Percentiles rank a stretch among this genome's conserved stretches.
Evolutionary conservation across 2,113 vertebrate genomes (phyloP).

Genomic region (Agelaius tricolor): DNA sequence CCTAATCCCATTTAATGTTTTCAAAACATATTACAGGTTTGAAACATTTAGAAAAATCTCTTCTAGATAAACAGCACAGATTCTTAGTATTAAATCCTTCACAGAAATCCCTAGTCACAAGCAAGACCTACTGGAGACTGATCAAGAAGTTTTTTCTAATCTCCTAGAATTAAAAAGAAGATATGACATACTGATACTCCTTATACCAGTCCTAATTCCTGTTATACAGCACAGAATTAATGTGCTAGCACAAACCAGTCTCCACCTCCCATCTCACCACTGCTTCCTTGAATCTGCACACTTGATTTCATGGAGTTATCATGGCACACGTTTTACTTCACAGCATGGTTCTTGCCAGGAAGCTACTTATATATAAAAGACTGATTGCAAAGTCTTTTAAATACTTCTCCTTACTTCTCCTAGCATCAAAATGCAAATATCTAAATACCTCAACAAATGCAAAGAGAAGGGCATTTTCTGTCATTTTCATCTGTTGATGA

Average conservation of each 20-base stretch:
- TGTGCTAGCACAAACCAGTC: not conserved
- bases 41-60: not conserved
- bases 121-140: not conserved
- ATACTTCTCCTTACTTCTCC: not conserved
- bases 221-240: not conserved
- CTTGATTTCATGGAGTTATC: not conserved
- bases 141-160: not conserved
- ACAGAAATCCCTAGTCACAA: not conserved
- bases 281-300: not conserved
- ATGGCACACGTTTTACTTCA: not conserved
- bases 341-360: not conserved
- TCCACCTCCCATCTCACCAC: not conserved
- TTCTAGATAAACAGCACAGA: not conserved
- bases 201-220: not conserved
- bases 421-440: not conserved
- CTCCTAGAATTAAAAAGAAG: not conserved
- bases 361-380: not conserved
- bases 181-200: not conserved
- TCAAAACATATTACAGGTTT: not conserved
- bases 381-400: not conserved
- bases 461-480: slow-evolving; percentile 90
- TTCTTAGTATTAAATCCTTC: not conserved
- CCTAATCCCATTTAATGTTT: not conserved
- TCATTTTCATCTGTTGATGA: slow-evolving; percentile 92
- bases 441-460: slow-evolving; percentile 94